Conservation (phyloP, 2,888 invertebrate species). For the Catocala nupta region DNA sequence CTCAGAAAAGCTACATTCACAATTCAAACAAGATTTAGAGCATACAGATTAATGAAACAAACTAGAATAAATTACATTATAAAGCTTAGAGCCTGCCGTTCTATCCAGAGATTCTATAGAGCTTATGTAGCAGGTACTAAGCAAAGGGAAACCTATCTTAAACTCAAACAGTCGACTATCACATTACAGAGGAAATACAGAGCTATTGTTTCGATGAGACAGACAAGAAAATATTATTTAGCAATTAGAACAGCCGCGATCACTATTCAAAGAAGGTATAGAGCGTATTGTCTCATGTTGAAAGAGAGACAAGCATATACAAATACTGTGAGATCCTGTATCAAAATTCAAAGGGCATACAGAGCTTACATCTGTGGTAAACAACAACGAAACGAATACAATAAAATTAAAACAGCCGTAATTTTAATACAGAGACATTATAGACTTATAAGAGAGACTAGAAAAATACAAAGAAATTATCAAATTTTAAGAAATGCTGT, state of each 20-base stretch:
- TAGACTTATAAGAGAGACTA: slow-evolving; percentile 60
- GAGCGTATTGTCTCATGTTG: slow-evolving; percentile 68
- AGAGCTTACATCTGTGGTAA: slow-evolving; percentile 62
- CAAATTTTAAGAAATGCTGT: slow-evolving; percentile 57
- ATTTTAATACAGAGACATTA: slow-evolving; percentile 76
- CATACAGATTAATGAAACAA: slow-evolving; percentile 64
- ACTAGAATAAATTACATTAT: slow-evolving; percentile 69
- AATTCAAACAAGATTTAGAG: slow-evolving; percentile 73
- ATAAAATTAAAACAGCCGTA: slow-evolving; percentile 61
- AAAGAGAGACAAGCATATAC: slow-evolving; percentile 68
- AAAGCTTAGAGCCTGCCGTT: slow-evolving; percentile 64
- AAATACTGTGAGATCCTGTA: slow-evolving; percentile 64
- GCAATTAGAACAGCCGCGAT: slow-evolving; percentile 52
- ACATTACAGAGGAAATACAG: slow-evolving; percentile 69
- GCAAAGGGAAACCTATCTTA: slow-evolving; percentile 65
- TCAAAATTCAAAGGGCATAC: slow-evolving; percentile 77
- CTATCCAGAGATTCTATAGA: slow-evolving; percentile 78
- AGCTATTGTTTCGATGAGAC: slow-evolving; percentile 67
- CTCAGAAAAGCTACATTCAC: slow-evolving; percentile 51
- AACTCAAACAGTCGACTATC: slow-evolving; percentile 58
- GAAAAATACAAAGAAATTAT: slow-evolving; percentile 60
- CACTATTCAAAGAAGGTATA: slow-evolving; percentile 72
- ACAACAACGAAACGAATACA: slow-evolving; percentile 61
- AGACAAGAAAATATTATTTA: slow-evolving; percentile 60
- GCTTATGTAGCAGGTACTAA: slow-evolving; percentile 59